Conservation (phyloP, 2,113 vertebrate species). For the Hydrolagus affinis region DNA sequence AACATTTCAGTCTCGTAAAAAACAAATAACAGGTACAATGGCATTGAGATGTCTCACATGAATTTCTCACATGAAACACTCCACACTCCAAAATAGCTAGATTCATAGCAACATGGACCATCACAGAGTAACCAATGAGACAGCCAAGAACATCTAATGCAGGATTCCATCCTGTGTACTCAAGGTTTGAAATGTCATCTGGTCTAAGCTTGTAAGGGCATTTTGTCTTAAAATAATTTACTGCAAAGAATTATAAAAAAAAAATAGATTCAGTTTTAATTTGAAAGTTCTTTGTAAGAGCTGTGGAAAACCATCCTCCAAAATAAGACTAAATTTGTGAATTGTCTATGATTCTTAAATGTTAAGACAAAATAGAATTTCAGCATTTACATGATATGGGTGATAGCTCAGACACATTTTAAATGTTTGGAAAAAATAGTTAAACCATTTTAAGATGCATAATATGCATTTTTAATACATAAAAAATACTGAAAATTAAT, state of each 20-base stretch:
- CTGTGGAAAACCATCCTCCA: too few relatives aligned
- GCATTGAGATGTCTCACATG: conserved; percentile 19
- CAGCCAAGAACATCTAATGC: neutral
- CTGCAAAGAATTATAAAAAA: too few relatives aligned
- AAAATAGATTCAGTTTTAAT: too few relatives aligned
- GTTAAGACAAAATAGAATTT: too few relatives aligned
- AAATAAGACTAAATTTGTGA: too few relatives aligned
- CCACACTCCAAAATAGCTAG: conserved; percentile 14
- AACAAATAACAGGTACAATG: neutral
- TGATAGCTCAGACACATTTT: too few relatives aligned
- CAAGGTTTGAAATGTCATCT: neutral
- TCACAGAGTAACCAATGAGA: neutral
- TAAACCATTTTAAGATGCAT: neutral
- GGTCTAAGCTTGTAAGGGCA: too few relatives aligned
- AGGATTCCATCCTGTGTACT: neutral
- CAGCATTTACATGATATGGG: too few relatives aligned
- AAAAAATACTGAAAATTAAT: neutral
- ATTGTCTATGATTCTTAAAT: too few relatives aligned
- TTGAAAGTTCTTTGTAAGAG: too few relatives aligned
- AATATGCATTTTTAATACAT: neutral
- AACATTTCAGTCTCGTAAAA: neutral
- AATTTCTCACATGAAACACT: conserved; percentile 12
- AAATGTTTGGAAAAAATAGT: neutral
- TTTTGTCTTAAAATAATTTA: too few relatives aligned
- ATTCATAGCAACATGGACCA: neutral